Evolutionary conservation across 2,113 vertebrate species (phyloP), one percentile per base, ranked within the genome.

Genomic region (Shinisaurus crocodilurus): DNA sequence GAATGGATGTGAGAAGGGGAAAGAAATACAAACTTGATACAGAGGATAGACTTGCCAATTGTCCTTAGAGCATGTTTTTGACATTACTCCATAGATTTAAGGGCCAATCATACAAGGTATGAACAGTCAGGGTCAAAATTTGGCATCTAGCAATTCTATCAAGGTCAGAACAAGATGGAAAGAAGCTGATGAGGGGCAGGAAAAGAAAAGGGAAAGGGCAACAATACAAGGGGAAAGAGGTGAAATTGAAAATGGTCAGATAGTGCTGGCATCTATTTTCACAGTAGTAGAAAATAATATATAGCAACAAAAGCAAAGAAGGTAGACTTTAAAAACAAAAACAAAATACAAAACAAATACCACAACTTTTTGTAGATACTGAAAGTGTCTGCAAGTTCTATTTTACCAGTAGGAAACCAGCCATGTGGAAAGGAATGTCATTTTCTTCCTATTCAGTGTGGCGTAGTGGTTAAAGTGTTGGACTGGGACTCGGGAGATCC

Each of bases 151-250:
- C 72, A 77, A 85, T 85, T 90, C 88, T 69, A 79, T n/a, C 82
- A 90, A 67, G 88, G 72, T 90, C 82, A 90, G 74, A 69, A 76
- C 40, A 89, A 89, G 72, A 89, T 85, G 82, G 57, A 50, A 90
- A 77, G 72, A 77, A 50, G 82, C 72, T 90, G 57, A 77, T 77
- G 34, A 90, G 72, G 70, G 57, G 57, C 57, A 90, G 40, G 40
- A 65, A 77, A 85, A 67, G 34, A 13, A 54, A 85, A n/a, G 72
- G 82, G 29, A 85, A 90, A 77, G 65, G 65, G 48, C 79, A 90
- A 85, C 15, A 77, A 50, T 89, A 76, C 54, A 50, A 85, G 43
- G 74, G 82, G 18, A 40, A 50, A 77, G 43, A 65, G 70, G 9
- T 80, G 60, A 81, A 72, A 82, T 82, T 54, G 87, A 88, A 82